phyloP scores from a whole-genome alignment of 2,797 vertebrate genomes.

The Melanotaenia nigrans region DNA sequence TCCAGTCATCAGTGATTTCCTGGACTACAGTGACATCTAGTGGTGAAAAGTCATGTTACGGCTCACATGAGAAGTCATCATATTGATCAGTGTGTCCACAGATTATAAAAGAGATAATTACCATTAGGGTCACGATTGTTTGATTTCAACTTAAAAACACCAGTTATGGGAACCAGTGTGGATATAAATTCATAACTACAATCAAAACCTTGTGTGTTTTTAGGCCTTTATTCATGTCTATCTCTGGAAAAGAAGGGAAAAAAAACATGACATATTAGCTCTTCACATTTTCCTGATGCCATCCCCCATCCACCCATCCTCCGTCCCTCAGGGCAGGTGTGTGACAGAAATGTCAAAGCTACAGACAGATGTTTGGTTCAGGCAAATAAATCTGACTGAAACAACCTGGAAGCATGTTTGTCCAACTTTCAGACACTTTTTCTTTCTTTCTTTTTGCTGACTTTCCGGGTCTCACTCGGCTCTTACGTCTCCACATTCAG shows the following conservation, averaged over 20 bases:
- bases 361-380: background rate
- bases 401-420: background rate
- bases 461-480: too few relatives aligned
- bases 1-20: conserved; percentile 1
- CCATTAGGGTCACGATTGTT: background rate
- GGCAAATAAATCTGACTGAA: background rate
- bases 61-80: background rate
- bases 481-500: background rate
- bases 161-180: background rate
- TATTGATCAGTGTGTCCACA: background rate
- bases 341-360: too few relatives aligned
- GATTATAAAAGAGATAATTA: too few relatives aligned
- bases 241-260: too few relatives aligned
- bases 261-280: too few relatives aligned
- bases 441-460: background rate
- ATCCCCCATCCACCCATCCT: too few relatives aligned
- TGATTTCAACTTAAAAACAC: background rate
- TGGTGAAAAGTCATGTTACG: conserved; percentile 39
- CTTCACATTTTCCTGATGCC: too few relatives aligned
- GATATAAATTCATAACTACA: background rate
- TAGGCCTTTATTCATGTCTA: too few relatives aligned
- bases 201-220: background rate
- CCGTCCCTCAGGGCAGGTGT: too few relatives aligned
- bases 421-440: background rate
- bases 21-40: conserved; percentile 20